Evolutionary conservation across 2,113 vertebrate genomes (phyloP).

Genomic region (Scolopax mira): DNA sequence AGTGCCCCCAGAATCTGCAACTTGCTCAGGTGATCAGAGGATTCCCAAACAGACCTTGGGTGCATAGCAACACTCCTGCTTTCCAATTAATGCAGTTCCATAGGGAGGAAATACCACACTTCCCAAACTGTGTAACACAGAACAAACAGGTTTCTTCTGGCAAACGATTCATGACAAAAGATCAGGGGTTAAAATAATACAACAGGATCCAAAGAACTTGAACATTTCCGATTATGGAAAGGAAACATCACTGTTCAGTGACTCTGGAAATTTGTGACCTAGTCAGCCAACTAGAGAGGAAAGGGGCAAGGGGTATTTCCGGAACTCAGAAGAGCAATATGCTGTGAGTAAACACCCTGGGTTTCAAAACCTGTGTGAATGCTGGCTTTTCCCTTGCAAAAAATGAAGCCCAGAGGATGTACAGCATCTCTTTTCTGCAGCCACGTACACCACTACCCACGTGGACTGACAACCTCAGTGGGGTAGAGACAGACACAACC

Average conservation of each 20-base stretch:
- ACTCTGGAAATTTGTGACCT: conserved; percentile 25
- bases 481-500: neutral
- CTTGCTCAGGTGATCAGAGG: neutral
- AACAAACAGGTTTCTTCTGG: conserved; percentile 42
- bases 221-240: conserved; percentile 27
- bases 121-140: neutral
- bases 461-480: neutral
- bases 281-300: neutral
- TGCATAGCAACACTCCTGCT: neutral
- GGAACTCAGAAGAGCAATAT: neutral
- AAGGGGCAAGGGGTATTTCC: neutral
- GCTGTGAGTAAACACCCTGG: neutral
- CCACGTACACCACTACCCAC: neutral
- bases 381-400: neutral
- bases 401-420: neutral
- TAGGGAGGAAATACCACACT: conserved; percentile 26
- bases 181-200: conserved; percentile 26
- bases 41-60: neutral
- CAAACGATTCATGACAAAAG: conserved; percentile 15
- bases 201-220: neutral
- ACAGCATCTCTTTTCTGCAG: neutral
- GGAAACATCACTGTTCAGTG: neutral
- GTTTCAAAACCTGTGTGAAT: neutral
- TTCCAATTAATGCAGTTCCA: neutral
- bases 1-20: neutral